These are phyloP conservation scores for Antheraea pernyi DNA, from an alignment of 1,140 invertebrate species.

Conservation along the genomic window DNA sequence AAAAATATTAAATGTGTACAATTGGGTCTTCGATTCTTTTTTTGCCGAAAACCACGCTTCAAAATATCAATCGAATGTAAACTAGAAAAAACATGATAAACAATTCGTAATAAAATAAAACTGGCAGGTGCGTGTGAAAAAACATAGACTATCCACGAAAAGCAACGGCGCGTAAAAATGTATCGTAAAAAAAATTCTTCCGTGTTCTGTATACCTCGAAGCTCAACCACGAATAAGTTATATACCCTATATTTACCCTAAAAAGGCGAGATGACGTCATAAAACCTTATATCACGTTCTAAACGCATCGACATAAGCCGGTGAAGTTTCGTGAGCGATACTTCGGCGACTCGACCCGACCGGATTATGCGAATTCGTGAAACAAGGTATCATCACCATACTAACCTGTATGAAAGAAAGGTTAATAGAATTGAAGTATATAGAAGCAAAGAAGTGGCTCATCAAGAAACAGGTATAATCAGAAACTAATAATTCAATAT, in stretches of 20 bases:
- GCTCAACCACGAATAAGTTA: constrained; percentile 25
- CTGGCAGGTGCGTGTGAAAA: neutral
- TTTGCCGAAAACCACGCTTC: too few species aligned
- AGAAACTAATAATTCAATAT: too few species aligned
- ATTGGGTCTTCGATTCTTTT: too few species aligned
- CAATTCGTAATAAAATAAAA: neutral
- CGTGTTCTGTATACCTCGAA: neutral
- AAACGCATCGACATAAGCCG: neutral
- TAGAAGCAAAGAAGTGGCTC: too few species aligned
- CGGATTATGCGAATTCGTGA: too few species aligned
- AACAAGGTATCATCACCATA: neutral
- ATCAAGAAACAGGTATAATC: too few species aligned
- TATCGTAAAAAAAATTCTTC: constrained; percentile 4
- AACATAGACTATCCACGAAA: constrained; percentile 6
- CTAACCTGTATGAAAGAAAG: neutral
- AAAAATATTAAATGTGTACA: too few species aligned
- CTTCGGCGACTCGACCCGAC: too few species aligned
- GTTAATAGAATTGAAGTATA: too few species aligned
- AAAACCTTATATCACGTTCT: constrained; percentile 28
- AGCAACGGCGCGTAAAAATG: neutral
- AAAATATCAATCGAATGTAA: too few species aligned
- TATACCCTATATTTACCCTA: constrained; percentile 30
- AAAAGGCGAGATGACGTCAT: constrained; percentile 33
- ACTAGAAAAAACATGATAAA: neutral
- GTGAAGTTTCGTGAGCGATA: neutral